Evolutionary conservation across 92 coral and sea anemone genomes (phyloP).

Genomic region (Meandrina meandrites): DNA sequence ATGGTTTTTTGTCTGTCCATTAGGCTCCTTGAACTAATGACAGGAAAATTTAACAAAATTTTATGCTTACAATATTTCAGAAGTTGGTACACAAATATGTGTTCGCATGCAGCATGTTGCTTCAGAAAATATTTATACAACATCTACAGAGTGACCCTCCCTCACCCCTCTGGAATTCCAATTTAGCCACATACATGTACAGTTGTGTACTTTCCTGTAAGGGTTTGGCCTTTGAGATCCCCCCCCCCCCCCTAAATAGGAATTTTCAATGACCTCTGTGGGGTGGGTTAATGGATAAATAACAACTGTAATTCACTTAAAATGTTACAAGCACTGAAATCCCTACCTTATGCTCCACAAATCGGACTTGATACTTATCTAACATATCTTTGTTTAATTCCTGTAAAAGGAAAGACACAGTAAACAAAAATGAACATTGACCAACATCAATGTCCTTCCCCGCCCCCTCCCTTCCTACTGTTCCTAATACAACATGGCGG

Average conservation of each 20-base stretch:
- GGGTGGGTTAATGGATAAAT: no score
- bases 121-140: no score
- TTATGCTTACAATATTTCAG: not conserved
- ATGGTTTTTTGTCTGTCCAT: slow-evolving; percentile 60
- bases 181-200: no score
- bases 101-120: no score
- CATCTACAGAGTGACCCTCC: not conserved
- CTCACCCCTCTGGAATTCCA: no score
- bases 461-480: no score
- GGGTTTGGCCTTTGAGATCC: no score
- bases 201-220: no score
- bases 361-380: slow-evolving; percentile 62
- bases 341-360: slow-evolving; percentile 55
- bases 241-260: no score
- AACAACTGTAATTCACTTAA: not conserved
- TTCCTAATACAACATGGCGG: no score
- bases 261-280: no score
- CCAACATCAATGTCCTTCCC: not conserved
- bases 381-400: slow-evolving; percentile 44
- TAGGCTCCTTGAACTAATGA: slow-evolving; percentile 74
- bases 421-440: not conserved
- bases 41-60: not conserved
- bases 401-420: slow-evolving; percentile 12
- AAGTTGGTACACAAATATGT: not conserved
- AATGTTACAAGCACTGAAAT: not conserved